These are phyloP conservation scores for Drosophila vallismaia DNA, from an alignment of 2,888 invertebrate genomes.

Conservation along the genomic window DNA sequence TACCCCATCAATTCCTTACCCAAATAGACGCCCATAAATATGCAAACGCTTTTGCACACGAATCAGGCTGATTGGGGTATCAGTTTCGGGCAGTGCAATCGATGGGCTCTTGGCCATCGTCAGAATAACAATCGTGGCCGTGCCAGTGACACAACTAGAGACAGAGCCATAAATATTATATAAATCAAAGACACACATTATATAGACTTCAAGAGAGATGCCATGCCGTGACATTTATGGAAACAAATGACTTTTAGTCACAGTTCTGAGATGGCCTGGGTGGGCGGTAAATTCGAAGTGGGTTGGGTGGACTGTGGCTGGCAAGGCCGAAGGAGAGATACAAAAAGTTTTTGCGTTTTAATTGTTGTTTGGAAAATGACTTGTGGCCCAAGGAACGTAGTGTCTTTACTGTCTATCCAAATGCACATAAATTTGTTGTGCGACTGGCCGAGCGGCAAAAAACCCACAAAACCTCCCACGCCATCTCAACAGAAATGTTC, in stretches of 20 bases:
- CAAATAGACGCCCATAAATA: conserved; percentile 44
- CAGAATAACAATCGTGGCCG: conserved; percentile 41
- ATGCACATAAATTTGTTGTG: conserved; percentile 65
- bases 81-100: conserved; percentile 38
- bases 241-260: conserved; percentile 68
- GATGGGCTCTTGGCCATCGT: conserved; percentile 34
- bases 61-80: not conserved
- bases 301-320: not conserved
- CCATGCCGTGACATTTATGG: conserved; percentile 68
- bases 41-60: conserved; percentile 40
- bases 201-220: conserved; percentile 46
- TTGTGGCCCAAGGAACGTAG: conserved; percentile 49
- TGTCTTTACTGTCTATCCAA: conserved; percentile 58
- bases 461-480: conserved; percentile 29
- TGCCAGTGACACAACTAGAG: conserved; percentile 26
- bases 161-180: conserved; percentile 51
- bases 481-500: conserved; percentile 5
- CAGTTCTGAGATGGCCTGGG: conserved; percentile 19
- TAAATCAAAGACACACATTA: conserved; percentile 66
- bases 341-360: conserved; percentile 61
- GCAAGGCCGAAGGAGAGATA: conserved; percentile 20
- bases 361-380: conserved; percentile 66
- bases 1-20: no score
- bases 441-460: conserved; percentile 30
- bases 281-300: not conserved